These are phyloP conservation scores for Aradophagus sp. DNA, from an alignment of 1,140 invertebrate species.

Conservation along the genomic window DNA sequence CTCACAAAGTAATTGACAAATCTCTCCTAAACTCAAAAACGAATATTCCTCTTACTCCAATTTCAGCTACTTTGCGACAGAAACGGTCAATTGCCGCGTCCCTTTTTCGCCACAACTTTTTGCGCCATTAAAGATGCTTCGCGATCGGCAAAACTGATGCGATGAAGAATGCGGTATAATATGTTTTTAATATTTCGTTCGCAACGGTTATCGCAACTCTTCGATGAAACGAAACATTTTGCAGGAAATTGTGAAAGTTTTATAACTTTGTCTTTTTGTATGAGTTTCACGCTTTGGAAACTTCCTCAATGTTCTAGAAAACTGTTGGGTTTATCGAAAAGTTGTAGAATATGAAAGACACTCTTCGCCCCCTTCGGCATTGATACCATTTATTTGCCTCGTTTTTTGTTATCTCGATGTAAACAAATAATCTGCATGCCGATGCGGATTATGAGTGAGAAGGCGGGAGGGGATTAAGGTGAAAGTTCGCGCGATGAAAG, in stretches of 20 bases:
- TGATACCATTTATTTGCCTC: slow-evolving; percentile 23
- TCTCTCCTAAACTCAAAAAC: too few relatives aligned
- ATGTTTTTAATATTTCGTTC: slow-evolving; percentile 38
- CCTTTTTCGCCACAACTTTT: too few relatives aligned
- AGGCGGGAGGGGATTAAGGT: too few relatives aligned
- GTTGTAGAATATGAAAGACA: slow-evolving; percentile 51
- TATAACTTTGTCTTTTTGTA: slow-evolving; percentile 51
- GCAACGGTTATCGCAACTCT: slow-evolving; percentile 29
- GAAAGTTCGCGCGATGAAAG: too few relatives aligned
- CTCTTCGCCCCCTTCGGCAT: slow-evolving; percentile 8
- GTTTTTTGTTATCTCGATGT: slow-evolving; percentile 12
- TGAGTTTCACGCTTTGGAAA: slow-evolving; percentile 53
- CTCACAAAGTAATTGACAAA: too few relatives aligned
- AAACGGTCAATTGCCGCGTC: too few relatives aligned
- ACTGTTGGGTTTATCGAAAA: slow-evolving; percentile 55
- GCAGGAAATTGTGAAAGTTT: slow-evolving; percentile 57
- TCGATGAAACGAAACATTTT: slow-evolving; percentile 42
- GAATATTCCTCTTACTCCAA: too few relatives aligned
- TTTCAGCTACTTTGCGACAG: too few relatives aligned
- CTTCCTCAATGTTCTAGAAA: slow-evolving; percentile 53
- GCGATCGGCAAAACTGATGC: too few relatives aligned
- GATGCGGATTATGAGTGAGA: too few relatives aligned
- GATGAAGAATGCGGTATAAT: slow-evolving; percentile 31
- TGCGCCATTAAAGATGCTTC: too few relatives aligned
- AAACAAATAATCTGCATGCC: slow-evolving; percentile 8